Evolutionary conservation across 2,113 vertebrate species (phyloP), one percentile per base, ranked within the genome.

Genomic region (Cyanoderma ruficeps): DNA sequence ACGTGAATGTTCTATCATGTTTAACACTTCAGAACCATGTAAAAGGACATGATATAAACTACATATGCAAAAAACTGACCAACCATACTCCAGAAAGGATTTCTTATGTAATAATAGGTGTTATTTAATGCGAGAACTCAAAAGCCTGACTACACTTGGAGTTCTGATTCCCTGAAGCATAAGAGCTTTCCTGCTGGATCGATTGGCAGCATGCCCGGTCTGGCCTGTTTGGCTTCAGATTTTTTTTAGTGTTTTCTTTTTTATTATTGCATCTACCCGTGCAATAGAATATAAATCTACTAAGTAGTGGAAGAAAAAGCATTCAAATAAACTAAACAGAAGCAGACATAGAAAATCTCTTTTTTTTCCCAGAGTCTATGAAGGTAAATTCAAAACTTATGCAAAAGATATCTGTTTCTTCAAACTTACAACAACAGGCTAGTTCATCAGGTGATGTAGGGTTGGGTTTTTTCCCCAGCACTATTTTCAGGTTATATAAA

Each of bases 181-280:
- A 37, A 79, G n/a, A 85, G 6, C 7, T 61, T 52, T 56, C 28
- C 15, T 35, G 4, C 13, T 79, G 57, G 37, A 67, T 74, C 64
- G 31, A 61, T 53, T 5, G 6, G 23, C 30, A 10, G 4, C 19
- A 10, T 49, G 13, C 19, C 41, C 0, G 0, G 10, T 52, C 21
- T 31, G 28, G 12, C 6, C 27, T 56, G 16, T n/a, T 65, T 85
- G 31, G 35, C 11, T 56, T 84, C 19, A 30, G 42, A 56, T 37
- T 60, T 53, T 56, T 31, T 47, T 47, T 57, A 13, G 14, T 60
- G 15, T 28, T 69, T 9, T 42, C 4, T 55, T 27, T 35, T 69
- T 87, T 8, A 23, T 19, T 84, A n/a, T 39, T 61, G 9, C 24
- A 56, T 4, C 33, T 64, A 46, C 10, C 8, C 11, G 50, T 83